Evolutionary conservation across 2,888 invertebrate genomes (phyloP).

Genomic region (Torymus texanus): DNA sequence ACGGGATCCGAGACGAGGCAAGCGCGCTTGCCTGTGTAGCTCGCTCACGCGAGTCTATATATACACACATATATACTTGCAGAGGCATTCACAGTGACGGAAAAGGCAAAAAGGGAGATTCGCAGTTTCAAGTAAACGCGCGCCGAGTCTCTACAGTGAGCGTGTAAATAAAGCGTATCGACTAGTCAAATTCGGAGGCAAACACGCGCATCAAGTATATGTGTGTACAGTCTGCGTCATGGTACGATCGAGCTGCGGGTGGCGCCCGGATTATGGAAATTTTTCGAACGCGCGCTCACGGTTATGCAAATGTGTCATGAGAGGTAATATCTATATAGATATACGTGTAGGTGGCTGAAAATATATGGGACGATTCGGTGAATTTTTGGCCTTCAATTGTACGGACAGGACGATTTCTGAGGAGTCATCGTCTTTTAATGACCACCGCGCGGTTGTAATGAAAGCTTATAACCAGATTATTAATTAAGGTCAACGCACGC

Average conservation of each 20-base stretch:
- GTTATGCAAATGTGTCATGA: too few species aligned
- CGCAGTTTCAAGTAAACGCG: neutral
- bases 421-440: too few species aligned
- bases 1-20: conserved; percentile 56
- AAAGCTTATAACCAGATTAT: too few species aligned
- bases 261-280: conserved; percentile 1
- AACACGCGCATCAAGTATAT: neutral
- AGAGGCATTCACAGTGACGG: neutral
- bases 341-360: too few species aligned
- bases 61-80: too few species aligned
- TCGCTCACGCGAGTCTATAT: neutral
- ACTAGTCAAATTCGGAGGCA: conserved; percentile 4
- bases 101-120: conserved; percentile 20
- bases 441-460: too few species aligned
- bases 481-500: too few species aligned
- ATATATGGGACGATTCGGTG: too few species aligned
- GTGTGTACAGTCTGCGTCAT: too few species aligned
- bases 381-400: too few species aligned
- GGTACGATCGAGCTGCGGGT: neutral
- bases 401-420: too few species aligned
- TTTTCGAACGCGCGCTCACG: neutral
- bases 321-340: too few species aligned
- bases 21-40: neutral
- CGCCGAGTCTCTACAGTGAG: neutral
- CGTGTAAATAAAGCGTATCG: conserved; percentile 22